Evolutionary conservation across 2,888 invertebrate species (phyloP).

Genomic region (Rotaria magnacalcarata): DNA sequence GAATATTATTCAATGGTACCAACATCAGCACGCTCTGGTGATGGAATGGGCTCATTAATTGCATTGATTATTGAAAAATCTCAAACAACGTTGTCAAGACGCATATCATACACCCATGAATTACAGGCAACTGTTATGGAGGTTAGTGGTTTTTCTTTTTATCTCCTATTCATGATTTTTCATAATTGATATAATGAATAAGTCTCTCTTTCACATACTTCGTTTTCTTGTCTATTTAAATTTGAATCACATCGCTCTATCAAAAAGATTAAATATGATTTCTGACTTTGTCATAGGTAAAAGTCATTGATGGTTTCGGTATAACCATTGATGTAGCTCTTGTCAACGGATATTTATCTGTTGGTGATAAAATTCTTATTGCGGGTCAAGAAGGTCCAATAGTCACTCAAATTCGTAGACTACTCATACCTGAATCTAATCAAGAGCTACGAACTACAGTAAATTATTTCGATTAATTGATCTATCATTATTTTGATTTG

Average conservation of each 20-base stretch:
- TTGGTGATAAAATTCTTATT: conserved; percentile 86
- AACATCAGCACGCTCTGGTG: conserved; percentile 93
- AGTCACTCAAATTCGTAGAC: conserved; percentile 87
- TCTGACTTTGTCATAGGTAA: background rate
- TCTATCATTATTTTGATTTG: background rate
- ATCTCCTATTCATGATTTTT: too few species aligned
- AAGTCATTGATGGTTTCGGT: conserved; percentile 62
- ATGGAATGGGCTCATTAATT: conserved; percentile 95
- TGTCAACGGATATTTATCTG: conserved; percentile 85
- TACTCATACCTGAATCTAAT: conserved; percentile 95
- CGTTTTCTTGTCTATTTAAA: too few species aligned
- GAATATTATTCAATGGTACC: conserved; percentile 91
- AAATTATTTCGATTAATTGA: background rate
- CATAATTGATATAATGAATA: too few species aligned
- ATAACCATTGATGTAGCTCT: conserved; percentile 98
- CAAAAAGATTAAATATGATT: conserved; percentile 48
- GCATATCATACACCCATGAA: conserved; percentile 82
- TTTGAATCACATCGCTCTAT: conserved; percentile 23
- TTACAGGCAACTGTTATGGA: conserved; percentile 68
- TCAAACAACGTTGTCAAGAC: conserved; percentile 79
- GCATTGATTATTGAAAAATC: conserved; percentile 85
- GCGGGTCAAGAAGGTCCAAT: conserved; percentile 98
- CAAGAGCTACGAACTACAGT: conserved; percentile 82
- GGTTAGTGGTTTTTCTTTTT: conserved; percentile 51
- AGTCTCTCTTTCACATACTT: too few species aligned